Base-by-base conservation (phyloP, 2,888 invertebrate genomes). In the Tipula lateralis region DNA sequence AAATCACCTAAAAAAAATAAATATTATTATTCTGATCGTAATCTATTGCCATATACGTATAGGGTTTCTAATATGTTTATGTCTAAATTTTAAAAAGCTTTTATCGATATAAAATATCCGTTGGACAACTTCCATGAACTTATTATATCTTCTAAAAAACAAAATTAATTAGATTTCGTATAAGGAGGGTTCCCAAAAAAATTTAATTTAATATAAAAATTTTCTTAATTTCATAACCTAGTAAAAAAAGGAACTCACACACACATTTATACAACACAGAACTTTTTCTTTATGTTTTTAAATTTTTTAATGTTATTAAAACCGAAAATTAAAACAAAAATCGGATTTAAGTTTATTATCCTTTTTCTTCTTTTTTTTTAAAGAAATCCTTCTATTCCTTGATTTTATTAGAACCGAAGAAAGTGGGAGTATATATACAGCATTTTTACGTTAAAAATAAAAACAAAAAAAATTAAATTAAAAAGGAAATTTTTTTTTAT, bases 321-420 rank as follows among this genome's bases (percentile, higher is more conserved):
- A 66, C 66, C 66, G 66, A 66, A 66, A 66, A 66, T 66, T 66
- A 66, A 66, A 66, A 66, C 66, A 66, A 66, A 66, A 66, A 66
- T 66, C 66, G 66, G 66, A 66, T 66, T 66, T 66, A 66, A 66
- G 66, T 66, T 66, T 66, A 66, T 66, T 66, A 66, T 66, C 66
- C 66, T 66, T 66, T 66, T 66, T 24, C 2, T 24, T 9, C 9
- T 24, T 9, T 24, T 6, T 24, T 13, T 2, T 13, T 13, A 39
- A 39, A 39, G 13, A 39, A 13, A 13, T 66, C 24, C 24, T 66
- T 50, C 44, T 50, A 50, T 66, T 66, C 66, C 66, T 24, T 66
- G 66, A 66, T 66, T 66, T 66, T 9, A 66, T 66, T 66, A 66
- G 24, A 66, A 66, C 24, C 66, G 24, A 66, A 66, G 66, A 66